Conservation (phyloP, 2,888 invertebrate genomes). For the Diarsia mendica region DNA sequence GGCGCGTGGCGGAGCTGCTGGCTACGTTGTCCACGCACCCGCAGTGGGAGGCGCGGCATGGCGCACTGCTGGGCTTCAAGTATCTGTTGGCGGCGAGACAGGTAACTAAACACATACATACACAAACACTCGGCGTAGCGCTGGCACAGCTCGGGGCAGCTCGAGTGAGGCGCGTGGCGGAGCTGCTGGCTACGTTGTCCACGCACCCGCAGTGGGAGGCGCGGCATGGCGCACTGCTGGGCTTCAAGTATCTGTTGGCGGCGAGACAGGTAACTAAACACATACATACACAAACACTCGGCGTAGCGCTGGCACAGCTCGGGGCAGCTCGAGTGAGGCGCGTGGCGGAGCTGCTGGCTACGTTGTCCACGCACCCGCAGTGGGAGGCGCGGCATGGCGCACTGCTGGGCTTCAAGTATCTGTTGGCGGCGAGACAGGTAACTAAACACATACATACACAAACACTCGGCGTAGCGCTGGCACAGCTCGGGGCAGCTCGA, state of each 20-base stretch:
- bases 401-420: conserved; percentile 96
- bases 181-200: conserved; percentile 93
- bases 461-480: conserved; percentile 94
- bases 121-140: too few species aligned
- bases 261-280: conserved; percentile 89
- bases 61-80: conserved; percentile 97
- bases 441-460: too few species aligned
- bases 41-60: conserved; percentile 99
- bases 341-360: conserved; percentile 93
- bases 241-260: conserved; percentile 96
- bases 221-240: conserved; percentile 98
- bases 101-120: too few species aligned
- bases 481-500: conserved; percentile 92
- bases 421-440: conserved; percentile 92
- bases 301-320: conserved; percentile 94
- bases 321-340: conserved; percentile 91
- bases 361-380: conserved; percentile 94
- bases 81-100: conserved; percentile 94
- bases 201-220: conserved; percentile 98
- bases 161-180: conserved; percentile 92
- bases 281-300: too few species aligned
- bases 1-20: conserved; percentile 92
- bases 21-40: conserved; percentile 93
- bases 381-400: conserved; percentile 99
- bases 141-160: conserved; percentile 92